Conservation (phyloP, 2,888 invertebrate genomes). For the Spodoptera exigua region DNA sequence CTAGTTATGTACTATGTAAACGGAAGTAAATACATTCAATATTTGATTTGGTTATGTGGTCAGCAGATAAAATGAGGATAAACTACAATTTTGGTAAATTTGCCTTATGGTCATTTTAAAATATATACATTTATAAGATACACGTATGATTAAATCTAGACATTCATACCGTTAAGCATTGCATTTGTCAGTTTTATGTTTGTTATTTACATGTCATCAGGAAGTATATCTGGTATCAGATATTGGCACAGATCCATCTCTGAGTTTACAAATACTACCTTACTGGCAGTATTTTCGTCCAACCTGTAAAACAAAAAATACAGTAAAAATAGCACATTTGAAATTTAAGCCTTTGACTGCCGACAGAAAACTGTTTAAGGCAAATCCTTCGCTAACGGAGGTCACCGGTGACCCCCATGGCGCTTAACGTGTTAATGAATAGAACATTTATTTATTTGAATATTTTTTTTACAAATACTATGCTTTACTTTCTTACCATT, state of each 20-base stretch:
- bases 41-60: slow-evolving; percentile 17
- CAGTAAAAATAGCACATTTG: background rate
- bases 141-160: slow-evolving; percentile 35
- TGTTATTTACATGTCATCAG: slow-evolving; percentile 89
- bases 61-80: slow-evolving; percentile 6
- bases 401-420: too few relatives aligned
- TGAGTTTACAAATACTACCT: slow-evolving; percentile 92
- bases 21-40: too few relatives aligned
- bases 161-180: slow-evolving; percentile 39
- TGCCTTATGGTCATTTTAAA: slow-evolving; percentile 26
- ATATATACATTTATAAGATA: slow-evolving; percentile 41
- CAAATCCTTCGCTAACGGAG: too few relatives aligned
- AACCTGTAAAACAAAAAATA: slow-evolving; percentile 85
- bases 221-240: slow-evolving; percentile 94
- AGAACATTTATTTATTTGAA: too few relatives aligned
- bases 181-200: slow-evolving; percentile 48
- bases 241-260: slow-evolving; percentile 93
- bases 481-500: slow-evolving; percentile 87
- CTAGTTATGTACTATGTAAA: too few relatives aligned
- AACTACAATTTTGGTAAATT: slow-evolving; percentile 25
- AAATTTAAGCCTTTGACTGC: too few relatives aligned
- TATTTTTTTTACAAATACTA: too few relatives aligned
- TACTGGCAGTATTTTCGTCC: slow-evolving; percentile 93
- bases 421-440: too few relatives aligned
- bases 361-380: too few relatives aligned